Evolutionary conservation across 2,888 invertebrate species (phyloP), one percentile per base, ranked within the genome.

Genomic region (Anarsia innoxiella): DNA sequence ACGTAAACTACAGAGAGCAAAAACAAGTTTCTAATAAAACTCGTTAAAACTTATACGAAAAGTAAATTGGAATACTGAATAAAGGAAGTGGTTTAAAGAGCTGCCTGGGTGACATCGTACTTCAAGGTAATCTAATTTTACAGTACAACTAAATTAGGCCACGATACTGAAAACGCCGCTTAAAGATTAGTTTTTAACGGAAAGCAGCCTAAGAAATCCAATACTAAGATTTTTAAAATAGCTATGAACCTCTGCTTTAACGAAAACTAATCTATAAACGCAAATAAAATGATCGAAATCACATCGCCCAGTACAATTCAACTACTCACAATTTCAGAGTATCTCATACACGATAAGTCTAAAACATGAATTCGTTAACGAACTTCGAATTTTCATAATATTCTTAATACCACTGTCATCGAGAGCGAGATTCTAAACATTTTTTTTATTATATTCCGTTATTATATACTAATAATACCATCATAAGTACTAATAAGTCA

Each of bases 381-480:
- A 71, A 70, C 67, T 72, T 70, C 59, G 59, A 58, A 57, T 66
- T 66, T 66, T 66, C 67, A 66, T 69, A 73, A 65, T 53, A 70
- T 71, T 74, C 70, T 68, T 66, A 73, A 78, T 76, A 80, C 77
- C 76, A 75, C 73, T 69, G 74, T 75, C 69, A 60, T 75, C 65
- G 67, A 77, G 78, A 79, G 76, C 66, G 78, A 80, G 79, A 80
- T 78, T 80, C 80, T 80, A 80, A 80, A 68, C 64, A 69, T 73
- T 78, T 59, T 75, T 61, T 60, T 75, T 61, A 73, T 74, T 66
- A 68, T 66, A 70, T 73, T 76, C 67, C 60, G 60, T 67, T 72
- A 71, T 77, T 76, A 77, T 67, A 79, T 56, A 70, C 83, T 83
- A 83, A 71, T 84, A 83, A 83, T 84, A 83, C 83, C 78, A 71